Evolutionary conservation across 2,113 vertebrate species (phyloP).

Genomic region (Aldabrachelys gigantea): DNA sequence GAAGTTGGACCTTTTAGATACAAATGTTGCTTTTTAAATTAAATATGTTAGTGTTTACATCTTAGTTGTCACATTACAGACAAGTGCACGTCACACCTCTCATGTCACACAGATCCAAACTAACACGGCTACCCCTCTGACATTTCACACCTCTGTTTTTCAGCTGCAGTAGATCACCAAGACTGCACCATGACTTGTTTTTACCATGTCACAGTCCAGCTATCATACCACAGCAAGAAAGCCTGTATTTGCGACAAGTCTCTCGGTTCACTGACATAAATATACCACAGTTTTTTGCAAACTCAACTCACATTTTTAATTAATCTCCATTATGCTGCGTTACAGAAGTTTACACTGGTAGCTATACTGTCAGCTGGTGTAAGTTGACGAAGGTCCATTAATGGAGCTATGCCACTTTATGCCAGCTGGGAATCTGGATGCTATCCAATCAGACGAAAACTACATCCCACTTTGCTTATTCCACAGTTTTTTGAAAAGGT

Average conservation of each 20-base stretch:
- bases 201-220: not conserved
- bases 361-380: not conserved
- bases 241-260: not conserved
- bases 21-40: not conserved
- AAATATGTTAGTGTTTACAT: not conserved
- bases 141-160: not conserved
- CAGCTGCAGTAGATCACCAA: not conserved
- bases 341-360: not conserved
- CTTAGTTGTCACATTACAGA: not conserved
- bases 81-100: not conserved
- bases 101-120: no score
- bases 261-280: not conserved
- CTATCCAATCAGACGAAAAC: not conserved
- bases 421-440: not conserved
- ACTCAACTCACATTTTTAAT: not conserved
- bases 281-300: not conserved
- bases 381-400: fast-evolving
- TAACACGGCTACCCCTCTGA: no score
- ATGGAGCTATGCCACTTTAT: not conserved
- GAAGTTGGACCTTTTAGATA: not conserved
- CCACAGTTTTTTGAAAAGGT: not conserved
- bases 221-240: not conserved
- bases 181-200: not conserved
- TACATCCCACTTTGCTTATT: not conserved
- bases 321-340: not conserved